phyloP scores from a whole-genome alignment of 2,113 vertebrate genomes.

The Cryptotis parvus region DNA sequence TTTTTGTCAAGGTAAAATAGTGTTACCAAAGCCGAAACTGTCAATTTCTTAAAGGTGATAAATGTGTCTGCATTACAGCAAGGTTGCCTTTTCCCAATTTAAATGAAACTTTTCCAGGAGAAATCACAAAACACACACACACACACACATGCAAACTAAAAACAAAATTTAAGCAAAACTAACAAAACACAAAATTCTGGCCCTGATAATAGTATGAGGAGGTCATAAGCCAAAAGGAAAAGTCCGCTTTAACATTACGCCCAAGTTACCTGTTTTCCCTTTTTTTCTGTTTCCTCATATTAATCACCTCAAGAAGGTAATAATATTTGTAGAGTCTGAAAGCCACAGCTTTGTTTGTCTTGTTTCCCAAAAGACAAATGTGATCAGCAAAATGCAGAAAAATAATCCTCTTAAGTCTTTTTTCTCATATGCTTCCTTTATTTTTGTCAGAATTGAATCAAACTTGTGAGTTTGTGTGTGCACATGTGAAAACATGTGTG shows the following conservation, averaged over 20 bases:
- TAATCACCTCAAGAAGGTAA: not conserved
- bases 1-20: constrained; percentile 38
- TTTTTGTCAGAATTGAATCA: constrained; percentile 12
- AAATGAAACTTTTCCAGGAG: not conserved
- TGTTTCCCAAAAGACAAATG: constrained; percentile 56
- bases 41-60: constrained; percentile 46
- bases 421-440: constrained; percentile 17
- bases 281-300: not conserved
- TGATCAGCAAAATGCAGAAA: constrained; percentile 20
- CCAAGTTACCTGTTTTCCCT: not conserved
- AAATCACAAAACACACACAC: not conserved
- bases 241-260: not conserved
- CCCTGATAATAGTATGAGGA: not conserved
- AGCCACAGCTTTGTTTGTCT: not conserved
- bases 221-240: not conserved
- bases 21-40: constrained; percentile 28
- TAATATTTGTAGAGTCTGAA: constrained; percentile 29
- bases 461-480: not conserved
- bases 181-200: not conserved
- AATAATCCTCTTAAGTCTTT: not conserved
- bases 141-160: constrained; percentile 1
- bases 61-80: not conserved
- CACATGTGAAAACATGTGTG: not conserved
- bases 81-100: not conserved
- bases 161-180: not conserved